These are phyloP conservation scores for Pseudotriccus pelzelni DNA, from an alignment of 2,797 vertebrate species.

Conservation along the genomic window DNA sequence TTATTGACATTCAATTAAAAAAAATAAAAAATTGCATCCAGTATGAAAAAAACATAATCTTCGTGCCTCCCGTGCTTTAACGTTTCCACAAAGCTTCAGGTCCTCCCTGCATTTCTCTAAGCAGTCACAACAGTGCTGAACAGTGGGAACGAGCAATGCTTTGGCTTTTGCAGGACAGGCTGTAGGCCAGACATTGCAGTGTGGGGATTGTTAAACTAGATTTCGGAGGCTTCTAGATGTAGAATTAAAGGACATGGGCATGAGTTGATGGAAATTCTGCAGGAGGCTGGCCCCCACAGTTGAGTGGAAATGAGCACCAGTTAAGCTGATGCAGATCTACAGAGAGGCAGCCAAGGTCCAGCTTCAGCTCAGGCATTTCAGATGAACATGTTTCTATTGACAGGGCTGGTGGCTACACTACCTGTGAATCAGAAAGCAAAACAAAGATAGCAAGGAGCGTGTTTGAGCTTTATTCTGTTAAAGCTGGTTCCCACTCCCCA, in stretches of 20 bases:
- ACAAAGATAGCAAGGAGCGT: background rate
- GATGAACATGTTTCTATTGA: rapidly evolving
- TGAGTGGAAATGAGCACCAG: background rate
- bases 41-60: background rate
- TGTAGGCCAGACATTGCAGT: rapidly evolving
- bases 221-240: background rate
- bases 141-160: background rate
- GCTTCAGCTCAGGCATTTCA: background rate
- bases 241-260: background rate
- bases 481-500: background rate
- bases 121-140: background rate
- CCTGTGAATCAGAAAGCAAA: background rate
- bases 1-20: background rate
- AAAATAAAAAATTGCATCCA: background rate
- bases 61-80: background rate
- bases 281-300: background rate
- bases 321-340: rapidly evolving
- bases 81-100: rapidly evolving
- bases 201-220: background rate
- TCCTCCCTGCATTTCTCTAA: background rate
- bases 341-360: background rate
- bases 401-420: background rate
- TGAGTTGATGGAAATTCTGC: background rate
- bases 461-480: background rate
- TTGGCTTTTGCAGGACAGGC: background rate